phyloP scores from a whole-genome alignment of 2,797 vertebrate genomes.

The Arremon brunneinucha region DNA sequence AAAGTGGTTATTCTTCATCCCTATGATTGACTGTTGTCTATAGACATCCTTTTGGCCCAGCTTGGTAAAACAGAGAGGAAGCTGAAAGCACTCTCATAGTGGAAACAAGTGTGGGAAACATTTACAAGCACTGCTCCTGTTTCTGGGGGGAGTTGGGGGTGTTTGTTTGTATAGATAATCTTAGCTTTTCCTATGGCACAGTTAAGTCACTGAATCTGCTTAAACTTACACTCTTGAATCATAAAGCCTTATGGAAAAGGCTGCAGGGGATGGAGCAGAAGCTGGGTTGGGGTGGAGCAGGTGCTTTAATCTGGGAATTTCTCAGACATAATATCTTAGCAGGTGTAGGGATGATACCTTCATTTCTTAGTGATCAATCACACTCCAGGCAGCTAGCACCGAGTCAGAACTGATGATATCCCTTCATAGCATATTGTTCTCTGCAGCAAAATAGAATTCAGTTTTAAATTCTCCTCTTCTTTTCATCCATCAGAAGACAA shows the following conservation, averaged over 20 bases:
- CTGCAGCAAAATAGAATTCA: background rate
- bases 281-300: fast-evolving
- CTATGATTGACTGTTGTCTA: background rate
- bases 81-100: background rate
- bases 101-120: background rate
- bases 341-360: background rate
- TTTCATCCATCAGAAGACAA: background rate
- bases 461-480: background rate
- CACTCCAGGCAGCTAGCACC: background rate
- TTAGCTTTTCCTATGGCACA: background rate
- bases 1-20: background rate
- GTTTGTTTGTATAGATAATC: background rate
- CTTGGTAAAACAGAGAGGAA: background rate
- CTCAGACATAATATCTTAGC: background rate
- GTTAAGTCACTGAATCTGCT: background rate
- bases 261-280: background rate
- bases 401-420: background rate
- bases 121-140: background rate
- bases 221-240: background rate
- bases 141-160: fast-evolving
- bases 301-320: background rate
- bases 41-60: background rate
- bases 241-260: background rate
- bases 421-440: background rate
- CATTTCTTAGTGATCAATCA: constrained; percentile 12